Percentiles rank a stretch among this genome's conserved stretches.
Evolutionary conservation across 2,113 vertebrate species (phyloP).

Genomic region (Oxygymnocypris stewartii): DNA sequence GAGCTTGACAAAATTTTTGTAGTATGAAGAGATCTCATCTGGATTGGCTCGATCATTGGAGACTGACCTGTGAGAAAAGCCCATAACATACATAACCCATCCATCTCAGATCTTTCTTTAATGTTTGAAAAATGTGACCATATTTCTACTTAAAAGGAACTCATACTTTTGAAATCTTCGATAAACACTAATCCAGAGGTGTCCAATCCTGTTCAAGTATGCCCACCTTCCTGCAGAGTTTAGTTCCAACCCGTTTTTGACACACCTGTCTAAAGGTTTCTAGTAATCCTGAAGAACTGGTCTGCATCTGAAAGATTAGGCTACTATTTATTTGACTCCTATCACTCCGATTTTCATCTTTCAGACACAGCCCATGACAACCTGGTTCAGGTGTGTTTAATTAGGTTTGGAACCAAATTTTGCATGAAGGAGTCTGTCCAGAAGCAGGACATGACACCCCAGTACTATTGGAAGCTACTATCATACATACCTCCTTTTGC

Average conservation of each 20-base stretch:
- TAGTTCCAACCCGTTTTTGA: neutral
- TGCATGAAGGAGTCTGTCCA: neutral
- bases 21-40: constrained; percentile 95
- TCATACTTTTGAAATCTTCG: neutral
- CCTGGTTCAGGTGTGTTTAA: neutral
- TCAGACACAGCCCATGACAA: neutral
- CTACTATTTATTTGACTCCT: neutral
- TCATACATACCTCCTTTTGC: constrained; percentile 83
- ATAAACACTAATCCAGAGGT: neutral
- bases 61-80: constrained; percentile 75
- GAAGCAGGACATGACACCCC: neutral
- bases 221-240: neutral
- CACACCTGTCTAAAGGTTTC: neutral
- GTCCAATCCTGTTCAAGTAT: neutral
- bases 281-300: neutral
- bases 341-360: neutral
- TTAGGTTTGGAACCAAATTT: neutral
- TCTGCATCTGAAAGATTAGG: neutral
- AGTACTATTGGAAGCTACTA: neutral
- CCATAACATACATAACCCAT: constrained; percentile 2
- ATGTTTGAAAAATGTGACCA: neutral
- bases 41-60: constrained; percentile 90
- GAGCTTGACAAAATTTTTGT: constrained; percentile 93
- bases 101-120: neutral
- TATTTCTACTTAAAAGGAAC: neutral